These are phyloP conservation scores for Carettochelys insculpta DNA, from an alignment of 2,113 vertebrate genomes.

Conservation along the genomic window DNA sequence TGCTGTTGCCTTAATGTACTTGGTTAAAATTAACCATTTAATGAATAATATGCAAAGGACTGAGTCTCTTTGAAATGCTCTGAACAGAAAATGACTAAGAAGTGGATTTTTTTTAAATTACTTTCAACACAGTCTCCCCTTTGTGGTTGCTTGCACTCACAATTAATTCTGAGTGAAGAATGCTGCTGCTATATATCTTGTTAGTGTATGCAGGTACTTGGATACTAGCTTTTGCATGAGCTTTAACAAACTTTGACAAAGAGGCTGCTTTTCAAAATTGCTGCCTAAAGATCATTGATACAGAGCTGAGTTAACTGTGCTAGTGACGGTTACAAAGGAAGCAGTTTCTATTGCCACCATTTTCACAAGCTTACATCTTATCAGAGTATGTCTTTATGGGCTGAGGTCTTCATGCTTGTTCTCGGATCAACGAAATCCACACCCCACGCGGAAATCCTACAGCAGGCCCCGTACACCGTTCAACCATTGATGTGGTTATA, in stretches of 20 bases:
- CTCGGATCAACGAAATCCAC: slow-evolving; percentile 27
- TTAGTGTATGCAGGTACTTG: background rate
- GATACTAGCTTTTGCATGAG: background rate
- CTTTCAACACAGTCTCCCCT: background rate
- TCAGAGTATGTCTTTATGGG: background rate
- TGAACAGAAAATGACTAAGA: background rate
- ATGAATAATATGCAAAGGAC: background rate
- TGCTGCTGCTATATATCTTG: background rate
- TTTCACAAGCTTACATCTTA: background rate
- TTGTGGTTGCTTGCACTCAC: background rate
- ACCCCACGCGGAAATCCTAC: background rate
- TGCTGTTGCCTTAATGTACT: background rate
- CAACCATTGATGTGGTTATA: background rate
- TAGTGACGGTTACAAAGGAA: background rate
- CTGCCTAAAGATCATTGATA: background rate
- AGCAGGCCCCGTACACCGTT: background rate
- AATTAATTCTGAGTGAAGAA: background rate
- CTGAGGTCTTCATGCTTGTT: background rate
- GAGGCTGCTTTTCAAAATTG: background rate
- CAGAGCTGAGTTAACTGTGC: background rate
- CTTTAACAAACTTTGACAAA: background rate
- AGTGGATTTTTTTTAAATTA: background rate
- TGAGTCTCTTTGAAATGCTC: background rate
- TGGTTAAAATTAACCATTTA: background rate
- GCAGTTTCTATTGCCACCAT: background rate